Conservation (phyloP, 2,888 invertebrate species). For the Psylliodes chrysocephalus region DNA sequence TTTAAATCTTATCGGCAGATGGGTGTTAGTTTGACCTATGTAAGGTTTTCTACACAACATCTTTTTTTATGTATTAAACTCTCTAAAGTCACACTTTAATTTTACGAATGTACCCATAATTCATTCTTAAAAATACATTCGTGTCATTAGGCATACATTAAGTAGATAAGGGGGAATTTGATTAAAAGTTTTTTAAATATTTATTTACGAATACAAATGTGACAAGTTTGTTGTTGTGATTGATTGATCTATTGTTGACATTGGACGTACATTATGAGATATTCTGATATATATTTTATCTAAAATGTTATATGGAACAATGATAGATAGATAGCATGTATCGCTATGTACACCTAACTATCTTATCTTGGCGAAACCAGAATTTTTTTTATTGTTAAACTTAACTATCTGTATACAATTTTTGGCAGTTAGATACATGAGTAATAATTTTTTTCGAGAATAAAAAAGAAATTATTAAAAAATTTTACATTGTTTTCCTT, state of each 20-base stretch:
- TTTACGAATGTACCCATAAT: neutral
- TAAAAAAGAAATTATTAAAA: too few relatives aligned
- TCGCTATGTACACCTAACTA: neutral
- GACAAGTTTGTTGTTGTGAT: slow-evolving; percentile 41
- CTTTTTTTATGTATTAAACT: too few relatives aligned
- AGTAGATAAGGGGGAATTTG: slow-evolving; percentile 32
- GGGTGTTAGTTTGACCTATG: too few relatives aligned
- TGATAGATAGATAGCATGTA: neutral
- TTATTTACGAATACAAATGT: slow-evolving; percentile 40
- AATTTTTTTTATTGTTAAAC: too few relatives aligned
- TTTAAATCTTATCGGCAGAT: too few relatives aligned
- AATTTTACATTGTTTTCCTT: too few relatives aligned
- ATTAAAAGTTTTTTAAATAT: slow-evolving; percentile 33
- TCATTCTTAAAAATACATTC: slow-evolving; percentile 6
- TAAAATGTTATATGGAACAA: neutral
- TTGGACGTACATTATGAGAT: slow-evolving; percentile 15
- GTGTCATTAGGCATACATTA: slow-evolving; percentile 9
- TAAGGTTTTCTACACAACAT: too few relatives aligned
- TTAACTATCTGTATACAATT: too few relatives aligned
- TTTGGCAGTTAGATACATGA: too few relatives aligned
- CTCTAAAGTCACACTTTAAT: too few relatives aligned
- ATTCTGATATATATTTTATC: neutral
- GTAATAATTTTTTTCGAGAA: too few relatives aligned
- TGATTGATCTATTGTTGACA: slow-evolving; percentile 41
- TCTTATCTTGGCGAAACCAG: neutral